Percentiles rank a stretch among this genome's conserved stretches.
Conservation (phyloP, 2,888 invertebrate genomes). For the Aleiodes leptofemur region DNA sequence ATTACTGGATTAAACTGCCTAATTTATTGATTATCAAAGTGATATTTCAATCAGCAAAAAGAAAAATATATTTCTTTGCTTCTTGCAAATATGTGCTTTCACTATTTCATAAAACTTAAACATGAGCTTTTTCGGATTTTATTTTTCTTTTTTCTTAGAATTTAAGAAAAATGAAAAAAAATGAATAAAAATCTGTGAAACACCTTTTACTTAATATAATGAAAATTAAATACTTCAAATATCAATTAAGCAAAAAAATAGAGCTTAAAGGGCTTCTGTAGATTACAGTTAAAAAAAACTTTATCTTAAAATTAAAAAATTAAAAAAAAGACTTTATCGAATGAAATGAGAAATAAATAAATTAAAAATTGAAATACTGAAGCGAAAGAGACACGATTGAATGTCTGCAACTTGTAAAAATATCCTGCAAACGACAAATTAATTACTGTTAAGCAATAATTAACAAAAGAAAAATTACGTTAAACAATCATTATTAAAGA, state of each 20-base stretch:
- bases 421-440: slow-evolving; percentile 39
- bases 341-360: neutral
- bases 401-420: slow-evolving; percentile 1
- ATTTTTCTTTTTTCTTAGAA: slow-evolving; percentile 4
- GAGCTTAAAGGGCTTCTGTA: slow-evolving; percentile 35
- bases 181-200: neutral
- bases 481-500: slow-evolving; percentile 32
- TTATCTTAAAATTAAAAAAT: slow-evolving; percentile 24
- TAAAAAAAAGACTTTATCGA: slow-evolving; percentile 19
- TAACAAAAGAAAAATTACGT: slow-evolving; percentile 13
- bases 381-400: neutral
- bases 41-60: neutral
- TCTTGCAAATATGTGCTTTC: slow-evolving; percentile 27
- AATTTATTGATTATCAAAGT: neutral
- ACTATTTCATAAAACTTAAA: slow-evolving; percentile 24
- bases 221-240: slow-evolving; percentile 1
- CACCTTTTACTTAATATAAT: slow-evolving; percentile 18
- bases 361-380: neutral
- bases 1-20: slow-evolving; percentile 2
- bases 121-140: slow-evolving; percentile 24
- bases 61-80: slow-evolving; percentile 20
- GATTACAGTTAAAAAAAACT: slow-evolving; percentile 22
- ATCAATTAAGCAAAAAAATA: slow-evolving; percentile 28
- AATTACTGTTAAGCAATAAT: slow-evolving; percentile 41
- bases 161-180: slow-evolving; percentile 5